Percentiles rank a stretch among this genome's conserved stretches.
Evolutionary conservation across 2,888 invertebrate genomes (phyloP).

Genomic region (Lepidonotus clava): DNA sequence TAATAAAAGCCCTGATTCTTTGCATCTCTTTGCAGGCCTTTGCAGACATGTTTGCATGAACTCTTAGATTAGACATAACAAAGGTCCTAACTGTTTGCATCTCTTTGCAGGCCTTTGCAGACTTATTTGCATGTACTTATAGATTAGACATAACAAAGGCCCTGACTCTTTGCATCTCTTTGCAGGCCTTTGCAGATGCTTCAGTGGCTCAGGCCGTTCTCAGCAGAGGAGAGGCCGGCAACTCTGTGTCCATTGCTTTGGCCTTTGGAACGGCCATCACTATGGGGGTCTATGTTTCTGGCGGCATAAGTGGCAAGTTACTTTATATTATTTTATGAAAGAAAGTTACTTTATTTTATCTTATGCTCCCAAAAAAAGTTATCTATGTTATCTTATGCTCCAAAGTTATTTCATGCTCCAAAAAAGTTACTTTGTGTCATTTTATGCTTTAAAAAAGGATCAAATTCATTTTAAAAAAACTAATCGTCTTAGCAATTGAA

Average conservation of each 20-base stretch:
- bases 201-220: conserved; percentile 81
- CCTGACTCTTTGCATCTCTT: background rate
- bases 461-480: too few species aligned
- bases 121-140: background rate
- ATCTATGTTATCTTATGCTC: too few species aligned
- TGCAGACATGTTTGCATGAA: background rate
- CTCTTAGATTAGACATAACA: background rate
- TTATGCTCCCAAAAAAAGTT: too few species aligned
- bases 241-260: conserved; percentile 77
- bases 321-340: background rate
- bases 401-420: too few species aligned
- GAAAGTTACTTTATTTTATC: too few species aligned
- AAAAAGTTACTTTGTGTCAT: too few species aligned
- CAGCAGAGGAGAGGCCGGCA: conserved; percentile 71
- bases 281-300: conserved; percentile 81
- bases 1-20: background rate
- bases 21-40: background rate
- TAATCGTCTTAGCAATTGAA: too few species aligned
- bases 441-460: too few species aligned
- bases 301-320: conserved; percentile 66
- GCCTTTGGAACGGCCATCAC: conserved; percentile 82
- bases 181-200: conserved; percentile 80
- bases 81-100: background rate
- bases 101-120: background rate
- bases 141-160: background rate